Percentiles rank a stretch among this genome's conserved stretches.
These are phyloP conservation scores for Fregata magnificens DNA, from an alignment of 2,113 vertebrate genomes.

Conservation along the genomic window DNA sequence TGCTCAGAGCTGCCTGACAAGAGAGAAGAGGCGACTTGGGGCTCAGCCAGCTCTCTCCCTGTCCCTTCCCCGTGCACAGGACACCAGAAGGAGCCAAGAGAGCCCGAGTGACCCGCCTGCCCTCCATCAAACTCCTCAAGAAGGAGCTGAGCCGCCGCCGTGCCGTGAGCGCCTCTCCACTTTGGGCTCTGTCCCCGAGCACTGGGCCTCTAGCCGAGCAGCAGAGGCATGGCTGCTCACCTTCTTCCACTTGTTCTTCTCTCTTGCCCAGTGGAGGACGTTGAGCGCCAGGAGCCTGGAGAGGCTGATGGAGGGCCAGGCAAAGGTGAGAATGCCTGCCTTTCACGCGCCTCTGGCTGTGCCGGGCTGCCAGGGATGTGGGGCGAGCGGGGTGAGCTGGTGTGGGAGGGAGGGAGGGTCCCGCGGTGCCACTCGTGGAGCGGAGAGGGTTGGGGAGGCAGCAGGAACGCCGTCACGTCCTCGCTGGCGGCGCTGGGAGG, in stretches of 20 bases:
- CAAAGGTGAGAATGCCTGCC: background rate
- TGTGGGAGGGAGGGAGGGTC: background rate
- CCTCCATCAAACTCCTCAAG: too few species aligned
- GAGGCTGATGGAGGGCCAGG: background rate
- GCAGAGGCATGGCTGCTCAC: background rate
- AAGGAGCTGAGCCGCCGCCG: fast-evolving
- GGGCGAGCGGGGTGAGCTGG: background rate
- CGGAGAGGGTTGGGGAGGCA: background rate
- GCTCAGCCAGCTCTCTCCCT: background rate
- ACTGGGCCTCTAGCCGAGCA: background rate
- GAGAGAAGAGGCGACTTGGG: background rate
- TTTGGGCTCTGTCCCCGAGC: background rate
- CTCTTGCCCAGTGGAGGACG: too few species aligned
- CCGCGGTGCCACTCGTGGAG: fast-evolving
- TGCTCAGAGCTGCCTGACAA: fast-evolving
- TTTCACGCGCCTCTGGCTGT: background rate
- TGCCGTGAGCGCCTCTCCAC: background rate
- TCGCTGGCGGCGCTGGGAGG: background rate
- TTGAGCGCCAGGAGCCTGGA: too few species aligned
- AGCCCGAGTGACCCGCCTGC: background rate
- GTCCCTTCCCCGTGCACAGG: background rate
- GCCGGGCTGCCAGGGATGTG: background rate
- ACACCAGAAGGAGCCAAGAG: background rate
- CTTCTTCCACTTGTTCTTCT: background rate
- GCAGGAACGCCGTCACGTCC: background rate